Evolutionary conservation across 2,797 vertebrate genomes (phyloP).

Genomic region (Enteromius afrohamiltoni): DNA sequence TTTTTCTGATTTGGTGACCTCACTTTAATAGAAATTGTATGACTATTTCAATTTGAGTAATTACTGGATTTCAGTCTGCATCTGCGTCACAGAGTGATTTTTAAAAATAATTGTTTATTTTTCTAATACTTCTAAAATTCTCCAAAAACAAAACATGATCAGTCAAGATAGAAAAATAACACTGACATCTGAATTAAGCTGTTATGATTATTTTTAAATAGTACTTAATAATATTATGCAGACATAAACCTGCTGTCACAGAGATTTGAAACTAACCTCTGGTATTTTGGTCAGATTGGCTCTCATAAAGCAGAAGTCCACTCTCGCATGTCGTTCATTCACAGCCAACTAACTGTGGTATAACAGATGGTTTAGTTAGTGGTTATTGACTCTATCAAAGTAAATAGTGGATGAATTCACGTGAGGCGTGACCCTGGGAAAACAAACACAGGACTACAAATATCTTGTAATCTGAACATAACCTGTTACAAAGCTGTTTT

Average conservation of each 20-base stretch:
- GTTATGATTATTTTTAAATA: background rate
- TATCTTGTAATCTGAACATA: slow-evolving; percentile 9
- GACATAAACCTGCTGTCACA: background rate
- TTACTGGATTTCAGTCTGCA: background rate
- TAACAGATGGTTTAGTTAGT: slow-evolving; percentile 38
- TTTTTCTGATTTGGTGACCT: slow-evolving; percentile 7
- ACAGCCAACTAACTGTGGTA: slow-evolving; percentile 27
- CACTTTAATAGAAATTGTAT: slow-evolving; percentile 14
- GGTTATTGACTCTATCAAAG: slow-evolving; percentile 35
- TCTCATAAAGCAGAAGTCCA: slow-evolving; percentile 44
- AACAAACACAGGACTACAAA: slow-evolving; percentile 9
- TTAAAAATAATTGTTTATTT: background rate
- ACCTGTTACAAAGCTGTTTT: background rate
- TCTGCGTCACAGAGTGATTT: background rate
- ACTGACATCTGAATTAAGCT: background rate
- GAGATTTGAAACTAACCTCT: slow-evolving; percentile 11
- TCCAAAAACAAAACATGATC: background rate
- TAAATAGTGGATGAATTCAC: slow-evolving; percentile 9
- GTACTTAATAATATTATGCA: background rate
- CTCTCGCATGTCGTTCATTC: slow-evolving; percentile 19
- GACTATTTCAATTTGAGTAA: background rate
- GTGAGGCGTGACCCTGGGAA: slow-evolving; percentile 14
- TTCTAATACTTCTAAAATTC: background rate
- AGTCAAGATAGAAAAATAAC: background rate
- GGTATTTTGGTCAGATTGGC: slow-evolving; percentile 30